Conservation (phyloP, 2,797 vertebrate genomes). For the Hylomyscus alleni region DNA sequence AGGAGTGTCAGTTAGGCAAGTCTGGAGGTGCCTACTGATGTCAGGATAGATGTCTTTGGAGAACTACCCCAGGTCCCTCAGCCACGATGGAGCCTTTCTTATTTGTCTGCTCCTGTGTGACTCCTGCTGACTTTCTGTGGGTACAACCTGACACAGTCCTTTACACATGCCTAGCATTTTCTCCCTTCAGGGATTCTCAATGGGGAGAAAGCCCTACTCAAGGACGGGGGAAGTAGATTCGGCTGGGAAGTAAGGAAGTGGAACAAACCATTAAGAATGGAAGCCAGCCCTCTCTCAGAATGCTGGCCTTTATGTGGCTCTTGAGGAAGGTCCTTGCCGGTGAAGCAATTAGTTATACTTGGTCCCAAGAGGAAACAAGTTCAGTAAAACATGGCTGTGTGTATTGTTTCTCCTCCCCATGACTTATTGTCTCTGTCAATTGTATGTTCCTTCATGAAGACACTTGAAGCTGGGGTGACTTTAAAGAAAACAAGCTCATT, state of each 20-base stretch:
- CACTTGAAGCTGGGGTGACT: background rate
- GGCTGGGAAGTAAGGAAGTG: background rate
- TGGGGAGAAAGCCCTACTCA: background rate
- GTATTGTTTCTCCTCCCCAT: background rate
- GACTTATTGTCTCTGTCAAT: background rate
- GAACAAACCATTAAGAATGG: background rate
- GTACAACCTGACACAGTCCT: background rate
- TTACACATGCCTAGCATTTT: background rate
- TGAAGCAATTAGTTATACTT: background rate
- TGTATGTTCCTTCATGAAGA: background rate
- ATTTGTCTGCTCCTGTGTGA: constrained; percentile 8
- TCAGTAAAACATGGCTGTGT: background rate
- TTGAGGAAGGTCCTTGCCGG: background rate
- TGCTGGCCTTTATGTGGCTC: background rate
- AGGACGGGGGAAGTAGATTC: background rate
- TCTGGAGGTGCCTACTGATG: background rate
- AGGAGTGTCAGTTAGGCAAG: background rate
- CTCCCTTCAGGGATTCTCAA: background rate
- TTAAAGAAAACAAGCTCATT: background rate
- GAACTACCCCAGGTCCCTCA: background rate
- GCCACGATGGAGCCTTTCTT: background rate
- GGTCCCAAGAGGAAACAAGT: background rate
- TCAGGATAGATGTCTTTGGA: background rate
- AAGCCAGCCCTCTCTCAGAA: background rate
- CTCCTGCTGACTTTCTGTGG: background rate